These are phyloP conservation scores for Heteractis magnifica DNA, from an alignment of 92 coral and sea anemone species.

Conservation along the genomic window DNA sequence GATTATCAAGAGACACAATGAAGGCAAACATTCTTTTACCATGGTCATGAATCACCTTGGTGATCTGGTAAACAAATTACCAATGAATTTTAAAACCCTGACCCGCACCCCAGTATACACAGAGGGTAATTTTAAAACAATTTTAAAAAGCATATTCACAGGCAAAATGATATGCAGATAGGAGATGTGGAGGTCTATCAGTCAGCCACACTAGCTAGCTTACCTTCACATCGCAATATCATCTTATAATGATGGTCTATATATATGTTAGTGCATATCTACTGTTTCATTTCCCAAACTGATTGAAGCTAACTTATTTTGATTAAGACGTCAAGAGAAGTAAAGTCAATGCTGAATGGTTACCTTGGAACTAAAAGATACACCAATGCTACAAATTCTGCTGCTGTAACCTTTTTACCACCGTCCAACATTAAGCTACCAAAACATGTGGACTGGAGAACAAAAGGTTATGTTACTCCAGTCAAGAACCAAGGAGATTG, in stretches of 20 bases:
- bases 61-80: constrained; percentile 52
- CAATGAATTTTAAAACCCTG: background rate
- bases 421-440: constrained; percentile 66
- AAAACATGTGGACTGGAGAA: constrained; percentile 75
- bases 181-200: too few species aligned
- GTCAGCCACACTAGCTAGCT: too few species aligned
- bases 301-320: background rate
- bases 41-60: constrained; percentile 79
- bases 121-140: too few species aligned
- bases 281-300: too few species aligned
- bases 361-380: constrained; percentile 41
- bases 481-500: constrained; percentile 77
- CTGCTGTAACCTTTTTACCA: constrained; percentile 54
- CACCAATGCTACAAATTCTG: constrained; percentile 11
- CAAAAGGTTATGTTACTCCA: constrained; percentile 76
- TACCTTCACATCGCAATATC: too few species aligned
- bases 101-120: background rate
- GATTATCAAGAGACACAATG: constrained; percentile 54
- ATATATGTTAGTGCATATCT: too few species aligned
- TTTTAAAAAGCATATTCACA: too few species aligned
- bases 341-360: constrained; percentile 64
- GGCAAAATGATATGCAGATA: too few species aligned
- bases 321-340: constrained; percentile 65
- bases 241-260: background rate
- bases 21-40: constrained; percentile 39